phyloP scores from a whole-genome alignment of 2,113 vertebrate genomes.

The Benitochromis conjunctus region DNA sequence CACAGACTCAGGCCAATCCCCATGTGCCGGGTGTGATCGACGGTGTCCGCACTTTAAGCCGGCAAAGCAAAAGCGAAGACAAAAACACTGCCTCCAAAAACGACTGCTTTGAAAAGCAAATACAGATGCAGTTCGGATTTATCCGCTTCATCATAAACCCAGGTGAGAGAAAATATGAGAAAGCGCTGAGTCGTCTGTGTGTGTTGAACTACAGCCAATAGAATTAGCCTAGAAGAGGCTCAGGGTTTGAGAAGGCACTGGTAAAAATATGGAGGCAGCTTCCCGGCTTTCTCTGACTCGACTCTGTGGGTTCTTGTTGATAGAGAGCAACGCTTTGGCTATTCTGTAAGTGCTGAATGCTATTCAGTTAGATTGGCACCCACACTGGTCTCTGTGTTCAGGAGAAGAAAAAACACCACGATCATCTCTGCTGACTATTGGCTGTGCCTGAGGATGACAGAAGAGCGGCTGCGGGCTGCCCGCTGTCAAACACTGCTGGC shows the following conservation, averaged over 20 bases:
- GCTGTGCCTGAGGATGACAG: neutral
- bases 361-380: conserved; percentile 27
- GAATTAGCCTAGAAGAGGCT: conserved; percentile 35
- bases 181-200: neutral
- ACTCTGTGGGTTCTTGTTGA: conserved; percentile 25
- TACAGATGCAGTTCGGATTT: neutral
- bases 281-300: conserved; percentile 26
- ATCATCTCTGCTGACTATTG: neutral
- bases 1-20: neutral
- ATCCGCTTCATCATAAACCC: neutral
- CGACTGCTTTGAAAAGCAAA: neutral
- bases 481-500: neutral
- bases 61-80: neutral
- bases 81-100: neutral
- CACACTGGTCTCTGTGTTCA: neutral
- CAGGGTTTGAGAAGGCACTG: conserved; percentile 63
- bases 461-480: neutral
- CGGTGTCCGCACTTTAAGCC: neutral
- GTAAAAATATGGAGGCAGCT: conserved; percentile 50
- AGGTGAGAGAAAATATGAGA: neutral
- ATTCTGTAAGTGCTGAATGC: conserved; percentile 35
- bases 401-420: neutral
- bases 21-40: neutral
- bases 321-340: conserved; percentile 53
- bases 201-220: conserved; percentile 1